These are phyloP conservation scores for Cossypha heuglini DNA, from an alignment of 2,797 vertebrate species.

Conservation along the genomic window DNA sequence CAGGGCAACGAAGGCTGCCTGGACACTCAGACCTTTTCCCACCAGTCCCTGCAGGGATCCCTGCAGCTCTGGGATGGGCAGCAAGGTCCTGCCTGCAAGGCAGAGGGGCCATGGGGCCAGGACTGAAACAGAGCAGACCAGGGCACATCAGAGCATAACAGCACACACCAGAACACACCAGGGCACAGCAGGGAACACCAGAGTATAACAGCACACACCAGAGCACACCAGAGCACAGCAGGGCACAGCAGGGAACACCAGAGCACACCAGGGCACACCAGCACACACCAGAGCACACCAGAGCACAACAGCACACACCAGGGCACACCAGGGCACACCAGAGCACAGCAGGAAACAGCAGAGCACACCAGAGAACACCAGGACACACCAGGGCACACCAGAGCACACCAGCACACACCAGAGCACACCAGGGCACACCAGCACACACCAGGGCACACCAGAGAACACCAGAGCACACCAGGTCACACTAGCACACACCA, in stretches of 20 bases:
- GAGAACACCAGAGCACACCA: neutral
- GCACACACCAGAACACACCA: neutral
- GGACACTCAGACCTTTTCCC: neutral
- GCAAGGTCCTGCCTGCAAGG: accelerated
- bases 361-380: too few relatives aligned
- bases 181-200: too few relatives aligned
- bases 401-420: too few relatives aligned
- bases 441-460: neutral
- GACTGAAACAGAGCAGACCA: neutral
- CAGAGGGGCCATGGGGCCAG: neutral
- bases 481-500: too few relatives aligned
- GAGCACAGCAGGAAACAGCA: too few relatives aligned
- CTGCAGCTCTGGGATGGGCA: neutral
- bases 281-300: too few relatives aligned
- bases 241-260: neutral
- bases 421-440: too few relatives aligned
- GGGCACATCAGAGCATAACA: neutral
- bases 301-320: too few relatives aligned
- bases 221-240: neutral
- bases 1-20: neutral
- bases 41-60: neutral
- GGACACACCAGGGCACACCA: too few relatives aligned
- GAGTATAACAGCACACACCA: too few relatives aligned
- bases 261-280: too few relatives aligned
- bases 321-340: too few relatives aligned